phyloP scores from a whole-genome alignment of 2,797 vertebrate genomes.

The Brotula barbata region DNA sequence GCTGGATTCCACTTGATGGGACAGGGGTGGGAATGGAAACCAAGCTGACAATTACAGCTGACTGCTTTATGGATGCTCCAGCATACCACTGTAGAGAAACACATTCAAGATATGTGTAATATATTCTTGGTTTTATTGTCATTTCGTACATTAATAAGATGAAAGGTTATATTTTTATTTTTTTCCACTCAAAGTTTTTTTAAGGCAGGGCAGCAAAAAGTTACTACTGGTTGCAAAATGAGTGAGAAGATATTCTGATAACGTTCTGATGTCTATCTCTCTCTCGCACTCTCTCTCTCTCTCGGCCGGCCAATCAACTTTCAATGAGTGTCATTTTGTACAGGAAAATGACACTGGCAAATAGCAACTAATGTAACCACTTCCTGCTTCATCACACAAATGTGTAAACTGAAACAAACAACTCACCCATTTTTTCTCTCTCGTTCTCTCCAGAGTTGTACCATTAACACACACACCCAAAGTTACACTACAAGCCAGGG shows the following conservation, averaged over 20 bases:
- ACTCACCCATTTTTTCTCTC: neutral
- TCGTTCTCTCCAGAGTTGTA: neutral
- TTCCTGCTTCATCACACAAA: constrained; percentile 64
- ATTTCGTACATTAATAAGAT: no score
- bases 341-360: constrained; percentile 64
- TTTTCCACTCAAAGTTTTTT: no score
- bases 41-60: constrained; percentile 24
- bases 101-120: neutral
- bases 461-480: neutral
- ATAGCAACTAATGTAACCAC: constrained; percentile 63
- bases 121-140: no score
- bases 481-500: neutral
- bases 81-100: constrained; percentile 4
- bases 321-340: constrained; percentile 80
- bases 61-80: constrained; percentile 18
- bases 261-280: no score
- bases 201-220: no score
- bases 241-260: no score
- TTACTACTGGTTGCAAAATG: no score
- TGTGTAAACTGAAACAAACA: constrained; percentile 51
- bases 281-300: no score
- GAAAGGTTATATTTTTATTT: no score
- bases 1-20: constrained; percentile 31
- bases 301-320: no score
- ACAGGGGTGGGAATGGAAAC: constrained; percentile 32